Evolutionary conservation across 1,140 invertebrate genomes (phyloP), one percentile per base, ranked within the genome.

Genomic region (Bombus polaris): DNA sequence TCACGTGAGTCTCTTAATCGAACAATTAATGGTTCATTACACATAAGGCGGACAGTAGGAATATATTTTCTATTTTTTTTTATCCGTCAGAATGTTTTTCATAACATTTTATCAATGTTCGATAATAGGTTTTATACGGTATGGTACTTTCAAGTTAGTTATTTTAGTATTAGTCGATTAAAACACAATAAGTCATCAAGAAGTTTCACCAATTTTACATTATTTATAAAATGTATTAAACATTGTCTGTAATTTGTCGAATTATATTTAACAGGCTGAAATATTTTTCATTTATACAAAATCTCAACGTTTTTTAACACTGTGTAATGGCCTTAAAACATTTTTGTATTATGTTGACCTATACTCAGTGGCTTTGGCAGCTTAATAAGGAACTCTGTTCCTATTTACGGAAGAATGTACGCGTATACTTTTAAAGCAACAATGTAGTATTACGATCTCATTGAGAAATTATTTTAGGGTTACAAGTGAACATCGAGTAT

Each of bases 371-470:
- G 70, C 72, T 81, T 78, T 70, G 90, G 87, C 89, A 91, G 87
- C 88, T 90, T 83, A 74, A 65, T 70, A 89, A 59, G 66, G 81
- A 89, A 77, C 53, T 59, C 13, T 37, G 39, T 73, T 73, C 15
- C n/a, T 10, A 74, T 18, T 35, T 57, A 53, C 25, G 28, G 37
- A 71, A 82, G 42, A 74, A 83, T 83, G 35, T 88, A 88, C 79
- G 83, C 66, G 74, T 70, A 81, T 90, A 82, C 75, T 81, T 74
- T 74, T 87, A 87, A 89, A 88, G 86, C 72, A 80, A 88, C 88
- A 89, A 85, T 79, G 81, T 93, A 93, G 92, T 92, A 92, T 93
- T 92, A 92, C 91, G 93, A 92, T 93, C 92, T 93, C 92, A 92
- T 88, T 90, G 87, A 77, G 86, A 87, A 91, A 87, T 93, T 90